Evolutionary conservation across 2,888 invertebrate species (phyloP).

Genomic region (Petrolisthes manimaculis): DNA sequence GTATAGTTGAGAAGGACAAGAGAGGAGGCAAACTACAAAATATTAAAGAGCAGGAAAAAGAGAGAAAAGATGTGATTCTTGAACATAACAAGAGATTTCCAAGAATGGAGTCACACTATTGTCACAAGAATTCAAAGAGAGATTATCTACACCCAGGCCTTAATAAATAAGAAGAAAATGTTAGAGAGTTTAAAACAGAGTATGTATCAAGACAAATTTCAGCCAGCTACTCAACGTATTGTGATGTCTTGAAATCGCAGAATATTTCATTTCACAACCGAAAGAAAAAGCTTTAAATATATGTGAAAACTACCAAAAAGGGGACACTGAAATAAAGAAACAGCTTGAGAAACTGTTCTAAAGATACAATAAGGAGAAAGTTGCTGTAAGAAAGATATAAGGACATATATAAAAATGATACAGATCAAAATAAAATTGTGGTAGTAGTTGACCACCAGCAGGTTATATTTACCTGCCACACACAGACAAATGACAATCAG

Average conservation of each 20-base stretch:
- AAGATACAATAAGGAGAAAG: too few species aligned
- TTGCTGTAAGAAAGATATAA: too few species aligned
- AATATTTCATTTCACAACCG: background rate
- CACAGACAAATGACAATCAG: background rate
- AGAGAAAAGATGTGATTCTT: background rate
- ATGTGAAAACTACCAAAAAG: background rate
- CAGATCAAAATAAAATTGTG: too few species aligned
- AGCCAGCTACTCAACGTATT: background rate
- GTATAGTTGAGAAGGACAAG: too few species aligned
- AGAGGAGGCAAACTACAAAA: too few species aligned
- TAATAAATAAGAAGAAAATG: background rate
- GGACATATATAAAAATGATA: too few species aligned
- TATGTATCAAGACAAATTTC: background rate
- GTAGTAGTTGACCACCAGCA: background rate
- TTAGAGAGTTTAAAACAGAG: background rate
- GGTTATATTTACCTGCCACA: background rate
- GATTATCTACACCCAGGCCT: background rate
- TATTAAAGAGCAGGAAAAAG: background rate
- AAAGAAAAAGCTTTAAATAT: background rate
- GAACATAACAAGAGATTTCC: background rate
- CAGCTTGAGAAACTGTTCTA: too few species aligned
- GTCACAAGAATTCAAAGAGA: background rate
- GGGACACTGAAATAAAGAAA: too few species aligned
- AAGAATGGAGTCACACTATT: background rate
- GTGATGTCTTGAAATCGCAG: too few species aligned